Percentiles rank a stretch among this genome's conserved stretches.
Conservation (phyloP, 2,113 vertebrate species). For the Thunnus thynnus region DNA sequence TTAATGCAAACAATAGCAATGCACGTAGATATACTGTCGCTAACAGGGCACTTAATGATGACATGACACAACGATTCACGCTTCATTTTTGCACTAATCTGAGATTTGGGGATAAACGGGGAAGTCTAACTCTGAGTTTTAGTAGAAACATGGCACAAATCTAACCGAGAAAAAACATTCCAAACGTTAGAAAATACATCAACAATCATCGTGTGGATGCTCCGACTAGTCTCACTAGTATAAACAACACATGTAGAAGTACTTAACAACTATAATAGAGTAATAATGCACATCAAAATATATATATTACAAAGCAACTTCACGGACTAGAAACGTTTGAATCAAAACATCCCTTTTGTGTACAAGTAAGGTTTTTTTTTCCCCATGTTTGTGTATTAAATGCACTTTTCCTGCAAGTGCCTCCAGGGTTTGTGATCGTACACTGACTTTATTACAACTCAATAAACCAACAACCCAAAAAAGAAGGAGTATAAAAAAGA, state of each 20-base stretch:
- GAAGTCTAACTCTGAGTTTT: slow-evolving; percentile 61
- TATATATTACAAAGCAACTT: slow-evolving; percentile 91
- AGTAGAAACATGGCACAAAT: slow-evolving; percentile 80
- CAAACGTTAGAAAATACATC: slow-evolving; percentile 79
- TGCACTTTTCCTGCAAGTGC: slow-evolving; percentile 96
- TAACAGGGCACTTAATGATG: slow-evolving; percentile 53
- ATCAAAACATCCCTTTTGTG: slow-evolving; percentile 58
- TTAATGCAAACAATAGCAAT: slow-evolving; percentile 52
- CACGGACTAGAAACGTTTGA: slow-evolving; percentile 74
- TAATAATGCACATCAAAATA: slow-evolving; percentile 86
- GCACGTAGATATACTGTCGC: slow-evolving; percentile 18
- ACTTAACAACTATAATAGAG: slow-evolving; percentile 71
- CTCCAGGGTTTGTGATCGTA: slow-evolving; percentile 86
- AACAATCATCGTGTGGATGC: slow-evolving; percentile 85
- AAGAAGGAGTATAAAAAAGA: slow-evolving; percentile 77
- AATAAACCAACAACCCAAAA: slow-evolving; percentile 43
- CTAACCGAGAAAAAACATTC: slow-evolving; percentile 73
- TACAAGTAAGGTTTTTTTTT: slow-evolving; percentile 35
- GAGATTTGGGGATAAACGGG: slow-evolving; percentile 4
- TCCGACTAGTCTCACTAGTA: slow-evolving; percentile 86
- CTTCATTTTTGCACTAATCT: slow-evolving; percentile 26
- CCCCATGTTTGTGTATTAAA: slow-evolving; percentile 78
- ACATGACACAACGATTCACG: slow-evolving; percentile 11
- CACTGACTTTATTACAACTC: slow-evolving; percentile 73
- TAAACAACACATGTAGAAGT: slow-evolving; percentile 91